Base-by-base conservation (phyloP, 2,113 vertebrate species). In the Edolisoma coerulescens region DNA sequence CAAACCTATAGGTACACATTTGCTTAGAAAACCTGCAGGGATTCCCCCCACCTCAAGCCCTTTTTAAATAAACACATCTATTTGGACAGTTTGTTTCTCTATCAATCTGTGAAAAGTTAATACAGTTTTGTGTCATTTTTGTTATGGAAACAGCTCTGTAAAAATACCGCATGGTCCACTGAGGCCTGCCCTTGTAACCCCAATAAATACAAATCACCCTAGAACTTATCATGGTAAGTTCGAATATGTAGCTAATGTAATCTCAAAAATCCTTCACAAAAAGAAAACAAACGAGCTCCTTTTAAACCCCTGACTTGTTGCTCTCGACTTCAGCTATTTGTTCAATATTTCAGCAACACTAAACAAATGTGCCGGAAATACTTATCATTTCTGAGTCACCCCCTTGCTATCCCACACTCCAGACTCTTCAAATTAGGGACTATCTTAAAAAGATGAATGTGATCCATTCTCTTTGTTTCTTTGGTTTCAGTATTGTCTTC, bases 181-280 rank as follows among this genome's bases (percentile, higher is more conserved):
- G 92, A 92, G 93, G 52, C 35, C 64, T 96, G 93, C 76, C 92
- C 95, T 95, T 81, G 39, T 84, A 96, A 94, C 92, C 92, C 92
- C 52, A 97, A 94, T 95, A 96, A 97, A 93, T 52, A 95, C 92
- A 94, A 96, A 96, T 94, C 85, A 93, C 75, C 81, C 81, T 54
- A 94, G 89, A 95, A 96, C 37, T 88, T 94, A 96, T 78, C 71
- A 53, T 81, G 79, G 22, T 52, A 86, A 92, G 68, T 80, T 96
- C 83, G 94, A 89, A 94, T 96, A 96, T 94, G 85, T 93, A 94
- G 89, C 84, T 95, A 91, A 96, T 83, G 91, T 90, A 94, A 94
- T 94, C 96, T 94, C 93, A 93, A 93, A 96, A 96, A 96, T 77
- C 90, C 93, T 92, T 96, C 95, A 88, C 54, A 41, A 54, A 95